Evolutionary conservation across 1,140 invertebrate species (phyloP).

Genomic region (Drosophila bocki): DNA sequence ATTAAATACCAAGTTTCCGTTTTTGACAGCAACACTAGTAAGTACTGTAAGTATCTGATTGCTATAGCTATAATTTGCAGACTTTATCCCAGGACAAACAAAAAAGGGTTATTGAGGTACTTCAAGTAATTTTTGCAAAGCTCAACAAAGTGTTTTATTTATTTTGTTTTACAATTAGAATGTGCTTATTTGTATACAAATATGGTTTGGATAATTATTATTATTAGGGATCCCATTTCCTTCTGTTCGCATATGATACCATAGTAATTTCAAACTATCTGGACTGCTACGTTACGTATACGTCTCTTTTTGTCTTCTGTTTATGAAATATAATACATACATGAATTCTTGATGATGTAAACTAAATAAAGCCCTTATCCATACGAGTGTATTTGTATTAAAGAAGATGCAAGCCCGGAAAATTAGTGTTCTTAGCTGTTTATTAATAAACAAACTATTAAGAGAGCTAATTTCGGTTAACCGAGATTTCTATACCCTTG

Average conservation of each 20-base stretch:
- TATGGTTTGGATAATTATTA: neutral
- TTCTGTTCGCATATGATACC: too few relatives aligned
- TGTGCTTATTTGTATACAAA: constrained; percentile 4
- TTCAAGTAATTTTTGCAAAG: neutral
- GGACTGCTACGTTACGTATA: neutral
- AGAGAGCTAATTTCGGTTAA: too few relatives aligned
- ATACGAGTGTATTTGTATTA: too few relatives aligned
- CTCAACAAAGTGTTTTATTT: neutral
- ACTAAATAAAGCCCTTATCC: neutral
- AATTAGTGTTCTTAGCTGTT: too few relatives aligned
- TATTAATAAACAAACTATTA: too few relatives aligned
- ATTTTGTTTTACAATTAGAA: neutral
- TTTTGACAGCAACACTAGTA: constrained; percentile 3
- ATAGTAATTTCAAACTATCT: neutral
- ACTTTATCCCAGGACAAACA: neutral
- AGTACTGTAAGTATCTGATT: constrained; percentile 11
- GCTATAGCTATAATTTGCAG: neutral
- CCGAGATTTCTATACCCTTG: too few relatives aligned
- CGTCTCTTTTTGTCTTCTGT: neutral
- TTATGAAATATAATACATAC: neutral
- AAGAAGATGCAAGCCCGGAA: too few relatives aligned
- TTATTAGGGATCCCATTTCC: neutral
- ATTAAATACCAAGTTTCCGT: constrained; percentile 8
- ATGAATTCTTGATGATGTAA: neutral
- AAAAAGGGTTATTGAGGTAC: neutral